Base-by-base conservation (phyloP, 2,797 vertebrate species). In the Allobates femoralis region DNA sequence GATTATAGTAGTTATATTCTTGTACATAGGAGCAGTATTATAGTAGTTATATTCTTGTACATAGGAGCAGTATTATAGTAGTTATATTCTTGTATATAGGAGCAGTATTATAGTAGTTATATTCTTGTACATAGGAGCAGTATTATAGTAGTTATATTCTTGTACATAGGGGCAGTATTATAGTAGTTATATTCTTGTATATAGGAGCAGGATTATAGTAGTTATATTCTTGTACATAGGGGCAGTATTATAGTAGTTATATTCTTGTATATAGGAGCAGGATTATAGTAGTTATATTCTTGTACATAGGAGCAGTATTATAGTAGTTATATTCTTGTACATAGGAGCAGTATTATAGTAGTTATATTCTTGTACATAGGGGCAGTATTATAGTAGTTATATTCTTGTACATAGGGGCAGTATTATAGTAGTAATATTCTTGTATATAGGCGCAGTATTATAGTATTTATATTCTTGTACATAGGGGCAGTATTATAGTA, bases 81-180 rank as follows among this genome's bases (percentile, higher is more conserved):
- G 30, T 67, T 34, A 34, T 67, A 67, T 28, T 32, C 64, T 67
- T 64, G 64, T 64, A 64, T 15, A 64, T 64, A 64, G 60, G n/a
- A 64, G 64, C 30, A 34, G 64, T 67, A 67, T 67, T 67, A 69
- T 69, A 69, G 66, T 37, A 69, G 66, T 37, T 69, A 69, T 34
- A 69, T 69, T 34, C 66, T 21, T 37, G 32, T 69, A 69, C 30
- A 37, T 69, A 37, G 30, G 32, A 18, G 66, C 7, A 69, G 30
- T 69, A 69, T 69, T 69, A 69, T 69, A 69, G 30, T 11, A 69
- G 66, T 69, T 69, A 69, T 69, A 69, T 37, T 37, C 18, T 21
- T 23, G 18, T 69, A 69, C 32, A 41, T 69, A 69, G 67, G 32
- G 0, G 67, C 18, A 37, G 32, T 23, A 37, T 69, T 37, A 41